Evolutionary conservation across 1,140 invertebrate genomes (phyloP).

Genomic region (Caenorhabditis tropicalis): DNA sequence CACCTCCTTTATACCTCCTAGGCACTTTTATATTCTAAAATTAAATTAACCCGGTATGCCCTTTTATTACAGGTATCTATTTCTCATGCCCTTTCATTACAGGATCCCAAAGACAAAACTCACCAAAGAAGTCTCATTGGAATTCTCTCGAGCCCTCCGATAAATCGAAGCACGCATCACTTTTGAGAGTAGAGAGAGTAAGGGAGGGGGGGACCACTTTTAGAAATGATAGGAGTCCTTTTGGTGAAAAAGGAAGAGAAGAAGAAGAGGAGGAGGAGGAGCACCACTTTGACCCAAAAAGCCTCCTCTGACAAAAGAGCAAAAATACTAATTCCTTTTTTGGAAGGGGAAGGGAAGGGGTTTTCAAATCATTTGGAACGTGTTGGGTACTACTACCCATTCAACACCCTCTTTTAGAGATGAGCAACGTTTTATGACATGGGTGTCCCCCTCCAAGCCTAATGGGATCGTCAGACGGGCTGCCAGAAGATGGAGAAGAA

Average conservation of each 20-base stretch:
- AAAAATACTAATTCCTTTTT: constrained; percentile 36
- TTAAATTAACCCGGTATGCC: too few species aligned
- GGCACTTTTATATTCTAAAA: too few species aligned
- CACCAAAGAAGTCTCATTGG: constrained; percentile 33
- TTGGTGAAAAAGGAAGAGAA: too few species aligned
- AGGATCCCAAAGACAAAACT: neutral
- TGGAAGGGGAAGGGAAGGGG: neutral
- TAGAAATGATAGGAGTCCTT: neutral
- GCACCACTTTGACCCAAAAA: neutral
- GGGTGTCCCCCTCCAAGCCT: neutral
- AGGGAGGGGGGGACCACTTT: neutral
- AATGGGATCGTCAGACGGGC: neutral
- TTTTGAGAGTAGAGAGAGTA: neutral
- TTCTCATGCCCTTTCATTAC: too few species aligned
- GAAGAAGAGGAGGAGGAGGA: neutral
- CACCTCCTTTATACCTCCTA: too few species aligned
- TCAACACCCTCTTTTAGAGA: constrained; percentile 3
- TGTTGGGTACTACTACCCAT: neutral
- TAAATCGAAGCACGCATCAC: constrained; percentile 35
- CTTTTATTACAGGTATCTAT: too few species aligned
- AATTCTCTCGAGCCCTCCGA: constrained; percentile 34
- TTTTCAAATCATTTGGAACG: neutral
- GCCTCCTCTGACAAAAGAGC: constrained; percentile 10
- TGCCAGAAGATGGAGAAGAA: neutral
- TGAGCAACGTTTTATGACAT: constrained; percentile 1